Evolutionary conservation across 2,888 invertebrate genomes (phyloP).

Genomic region (Spicauda simplicius): DNA sequence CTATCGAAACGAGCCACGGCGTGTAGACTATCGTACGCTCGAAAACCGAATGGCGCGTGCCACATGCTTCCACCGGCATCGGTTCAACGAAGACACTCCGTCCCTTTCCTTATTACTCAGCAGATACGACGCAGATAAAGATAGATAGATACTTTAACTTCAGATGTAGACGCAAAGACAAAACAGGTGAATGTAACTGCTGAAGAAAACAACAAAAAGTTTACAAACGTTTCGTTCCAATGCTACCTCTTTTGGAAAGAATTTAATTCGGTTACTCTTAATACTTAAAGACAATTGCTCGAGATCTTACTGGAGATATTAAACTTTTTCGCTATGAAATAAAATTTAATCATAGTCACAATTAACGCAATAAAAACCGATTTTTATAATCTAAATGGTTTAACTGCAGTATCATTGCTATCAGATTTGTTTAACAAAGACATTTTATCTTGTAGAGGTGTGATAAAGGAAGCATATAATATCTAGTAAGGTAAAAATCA

Average conservation of each 20-base stretch:
- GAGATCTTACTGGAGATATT: not conserved
- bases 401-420: not conserved
- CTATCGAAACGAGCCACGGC: constrained; percentile 52
- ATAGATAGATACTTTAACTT: constrained; percentile 58
- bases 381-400: not conserved
- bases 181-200: constrained; percentile 74
- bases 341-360: not conserved
- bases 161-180: constrained; percentile 58
- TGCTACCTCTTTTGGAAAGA: constrained; percentile 26
- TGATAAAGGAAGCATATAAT: too few species aligned
- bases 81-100: constrained; percentile 53
- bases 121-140: constrained; percentile 63
- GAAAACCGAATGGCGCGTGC: constrained; percentile 82
- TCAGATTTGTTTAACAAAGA: not conserved
- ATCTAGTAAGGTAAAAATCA: too few species aligned
- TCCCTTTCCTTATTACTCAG: constrained; percentile 68
- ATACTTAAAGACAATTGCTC: not conserved
- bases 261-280: constrained; percentile 9
- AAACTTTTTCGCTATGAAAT: not conserved
- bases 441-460: too few species aligned
- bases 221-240: constrained; percentile 51
- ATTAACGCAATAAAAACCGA: not conserved
- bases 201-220: constrained; percentile 72
- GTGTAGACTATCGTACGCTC: constrained; percentile 66
- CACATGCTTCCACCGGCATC: constrained; percentile 68